Conservation (phyloP, 37 sponge, comb jelly and placozoan species). For the Hormiphora californensis region DNA sequence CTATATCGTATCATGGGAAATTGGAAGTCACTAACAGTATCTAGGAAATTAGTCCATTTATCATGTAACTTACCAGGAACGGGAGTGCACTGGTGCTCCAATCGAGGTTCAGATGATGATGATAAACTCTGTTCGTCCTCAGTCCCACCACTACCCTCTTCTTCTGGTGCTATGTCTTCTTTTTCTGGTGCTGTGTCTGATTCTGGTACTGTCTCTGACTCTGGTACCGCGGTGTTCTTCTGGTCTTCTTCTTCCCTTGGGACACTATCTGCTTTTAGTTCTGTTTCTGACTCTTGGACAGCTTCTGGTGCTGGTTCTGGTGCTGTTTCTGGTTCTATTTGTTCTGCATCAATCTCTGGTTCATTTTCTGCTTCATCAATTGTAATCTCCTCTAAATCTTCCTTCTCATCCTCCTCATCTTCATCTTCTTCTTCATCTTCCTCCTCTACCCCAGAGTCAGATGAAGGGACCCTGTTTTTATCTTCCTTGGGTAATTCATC, state of each 20-base stretch:
- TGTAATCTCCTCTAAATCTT: neutral
- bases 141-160: neutral
- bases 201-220: too few relatives aligned
- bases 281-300: too few relatives aligned
- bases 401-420: neutral
- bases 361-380: slow-evolving; percentile 11
- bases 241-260: too few relatives aligned
- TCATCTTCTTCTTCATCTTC: neutral
- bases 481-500: too few relatives aligned
- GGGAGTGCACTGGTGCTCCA: neutral
- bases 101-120: neutral
- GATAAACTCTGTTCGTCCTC: neutral
- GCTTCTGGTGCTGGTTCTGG: too few relatives aligned
- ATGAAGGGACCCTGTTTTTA: too few relatives aligned
- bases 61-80: neutral
- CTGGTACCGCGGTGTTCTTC: too few relatives aligned
- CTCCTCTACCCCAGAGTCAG: neutral
- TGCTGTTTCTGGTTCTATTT: neutral
- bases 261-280: too few relatives aligned
- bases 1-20: neutral
- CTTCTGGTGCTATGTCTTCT: too few relatives aligned
- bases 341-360: neutral
- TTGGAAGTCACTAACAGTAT: neutral
- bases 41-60: neutral
- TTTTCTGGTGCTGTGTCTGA: too few relatives aligned